Evolutionary conservation across 2,797 vertebrate genomes (phyloP), one percentile per base, ranked within the genome.

Genomic region (Sebastes reedi): DNA sequence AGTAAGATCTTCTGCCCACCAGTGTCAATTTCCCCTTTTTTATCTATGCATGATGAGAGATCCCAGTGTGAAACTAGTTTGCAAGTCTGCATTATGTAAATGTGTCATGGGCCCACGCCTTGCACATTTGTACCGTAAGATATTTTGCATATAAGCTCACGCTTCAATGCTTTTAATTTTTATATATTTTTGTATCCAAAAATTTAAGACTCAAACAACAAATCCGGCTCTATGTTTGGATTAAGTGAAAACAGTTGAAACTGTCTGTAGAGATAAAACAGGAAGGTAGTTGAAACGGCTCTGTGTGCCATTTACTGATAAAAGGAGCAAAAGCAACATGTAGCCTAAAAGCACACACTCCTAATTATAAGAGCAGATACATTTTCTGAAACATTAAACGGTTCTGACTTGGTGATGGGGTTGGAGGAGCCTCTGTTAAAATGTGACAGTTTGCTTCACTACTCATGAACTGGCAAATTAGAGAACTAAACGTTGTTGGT

Each of bases 11-110:
- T 54, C 8, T n/a, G 18, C 58, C 50, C 18, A 75, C n/a, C 10
- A 66, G 13, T 1, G 7, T 8, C n/a, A 67, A 24, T 62, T 92
- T 91, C 87, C 85, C 79, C 77, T 83, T 87, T 83, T 90, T 82
- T 77, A 6, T 77, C 30, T 20, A 66, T 50, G 72, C 81, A 81
- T 89, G 81, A 88, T 65, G 62, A 79, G 72, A 92, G 80, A 76
- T 73, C 36, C 73, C 30, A 24, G n/a, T 69, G 82, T 80, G 89
- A 90, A 93, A 90, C 85, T 6, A 9, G 54, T 14, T 70, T 71
- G 79, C 77, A 24, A 9, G 56, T 14, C 70, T 71, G 79, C 77
- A 24, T 64, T 77, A 88, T 87, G 81, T 74, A 91, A 92, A 93
- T 88, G 1, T 6, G 29, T 72, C n/a, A 60, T 2, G 12, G 7